Percentiles rank a stretch among this genome's conserved stretches.
Evolutionary conservation across 2,797 vertebrate species (phyloP).

Genomic region (Sphenopsis melanotis): DNA sequence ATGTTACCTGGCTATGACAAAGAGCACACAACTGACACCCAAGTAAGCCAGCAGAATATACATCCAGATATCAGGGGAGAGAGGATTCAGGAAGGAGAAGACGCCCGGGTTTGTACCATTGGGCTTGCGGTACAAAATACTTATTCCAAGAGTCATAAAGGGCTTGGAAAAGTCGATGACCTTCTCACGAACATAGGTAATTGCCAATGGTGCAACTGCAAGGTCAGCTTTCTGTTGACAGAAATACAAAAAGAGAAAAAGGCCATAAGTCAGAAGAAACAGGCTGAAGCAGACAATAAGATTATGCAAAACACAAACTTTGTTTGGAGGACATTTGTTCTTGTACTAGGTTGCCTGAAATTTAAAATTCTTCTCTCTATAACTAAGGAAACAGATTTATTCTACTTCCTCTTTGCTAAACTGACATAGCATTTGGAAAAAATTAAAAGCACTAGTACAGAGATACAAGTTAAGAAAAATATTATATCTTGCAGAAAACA

Average conservation of each 20-base stretch:
- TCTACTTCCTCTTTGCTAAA: constrained; percentile 3
- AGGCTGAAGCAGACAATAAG: constrained; percentile 75
- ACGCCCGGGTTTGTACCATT: constrained; percentile 99
- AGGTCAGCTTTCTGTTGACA: constrained; percentile 98
- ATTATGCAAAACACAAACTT: constrained; percentile 79
- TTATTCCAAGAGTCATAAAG: constrained; percentile 99
- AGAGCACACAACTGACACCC: constrained; percentile 99
- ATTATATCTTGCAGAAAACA: neutral
- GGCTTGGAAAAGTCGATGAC: constrained; percentile 99
- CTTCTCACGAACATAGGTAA: constrained; percentile 97
- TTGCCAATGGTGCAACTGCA: constrained; percentile 96
- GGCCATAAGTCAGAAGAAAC: constrained; percentile 72
- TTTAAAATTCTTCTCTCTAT: constrained; percentile 56
- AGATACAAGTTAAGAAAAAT: neutral
- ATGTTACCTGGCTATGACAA: constrained; percentile 99
- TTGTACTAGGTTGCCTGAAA: constrained; percentile 66
- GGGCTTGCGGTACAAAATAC: constrained; percentile 99
- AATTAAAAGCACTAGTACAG: neutral
- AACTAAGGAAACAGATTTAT: constrained; percentile 12
- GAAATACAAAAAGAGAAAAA: constrained; percentile 74
- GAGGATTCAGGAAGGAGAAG: constrained; percentile 99
- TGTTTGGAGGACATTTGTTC: constrained; percentile 68
- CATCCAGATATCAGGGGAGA: constrained; percentile 99
- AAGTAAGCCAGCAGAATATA: constrained; percentile 99
- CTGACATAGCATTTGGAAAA: neutral